phyloP scores from a whole-genome alignment of 2,888 invertebrate species.

The Leucozona laternaria region DNA sequence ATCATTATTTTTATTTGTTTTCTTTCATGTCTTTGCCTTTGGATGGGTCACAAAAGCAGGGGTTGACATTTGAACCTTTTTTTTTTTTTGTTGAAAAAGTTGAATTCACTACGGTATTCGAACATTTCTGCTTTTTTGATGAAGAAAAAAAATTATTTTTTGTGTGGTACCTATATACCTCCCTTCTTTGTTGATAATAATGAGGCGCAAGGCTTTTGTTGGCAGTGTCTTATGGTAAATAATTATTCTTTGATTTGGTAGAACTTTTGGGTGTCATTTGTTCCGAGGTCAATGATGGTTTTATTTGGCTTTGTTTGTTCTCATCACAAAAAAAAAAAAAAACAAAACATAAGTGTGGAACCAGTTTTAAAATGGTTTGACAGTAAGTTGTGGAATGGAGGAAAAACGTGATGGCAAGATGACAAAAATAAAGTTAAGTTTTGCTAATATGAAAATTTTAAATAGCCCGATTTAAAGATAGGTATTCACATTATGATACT shows the following conservation, averaged over 20 bases:
- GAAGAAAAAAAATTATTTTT: not conserved
- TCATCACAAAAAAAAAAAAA: not conserved
- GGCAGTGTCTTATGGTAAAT: slow-evolving; percentile 41
- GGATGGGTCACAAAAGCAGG: not conserved
- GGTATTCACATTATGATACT: too few species aligned
- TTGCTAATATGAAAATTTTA: too few species aligned
- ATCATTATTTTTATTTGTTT: slow-evolving; percentile 36
- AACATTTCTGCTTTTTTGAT: slow-evolving; percentile 31
- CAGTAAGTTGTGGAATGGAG: too few species aligned
- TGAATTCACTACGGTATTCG: not conserved
- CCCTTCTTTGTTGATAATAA: slow-evolving; percentile 3
- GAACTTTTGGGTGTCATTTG: slow-evolving; percentile 20
- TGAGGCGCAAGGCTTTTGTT: slow-evolving; percentile 39
- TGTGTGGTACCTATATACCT: not conserved
- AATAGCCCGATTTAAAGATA: too few species aligned
- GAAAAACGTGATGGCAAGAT: too few species aligned
- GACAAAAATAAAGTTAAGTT: too few species aligned
- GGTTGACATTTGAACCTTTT: slow-evolving; percentile 41
- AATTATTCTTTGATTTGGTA: slow-evolving; percentile 45
- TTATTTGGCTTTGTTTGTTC: slow-evolving; percentile 22
- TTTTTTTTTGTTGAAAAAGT: not conserved
- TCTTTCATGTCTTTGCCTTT: not conserved
- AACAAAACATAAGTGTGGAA: too few species aligned
- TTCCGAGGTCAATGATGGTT: slow-evolving; percentile 46
- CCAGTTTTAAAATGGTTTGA: too few species aligned